Percentiles rank a stretch among this genome's conserved stretches.
Conservation (phyloP, 2,888 invertebrate species). For the Enchytraeus crypticus region DNA sequence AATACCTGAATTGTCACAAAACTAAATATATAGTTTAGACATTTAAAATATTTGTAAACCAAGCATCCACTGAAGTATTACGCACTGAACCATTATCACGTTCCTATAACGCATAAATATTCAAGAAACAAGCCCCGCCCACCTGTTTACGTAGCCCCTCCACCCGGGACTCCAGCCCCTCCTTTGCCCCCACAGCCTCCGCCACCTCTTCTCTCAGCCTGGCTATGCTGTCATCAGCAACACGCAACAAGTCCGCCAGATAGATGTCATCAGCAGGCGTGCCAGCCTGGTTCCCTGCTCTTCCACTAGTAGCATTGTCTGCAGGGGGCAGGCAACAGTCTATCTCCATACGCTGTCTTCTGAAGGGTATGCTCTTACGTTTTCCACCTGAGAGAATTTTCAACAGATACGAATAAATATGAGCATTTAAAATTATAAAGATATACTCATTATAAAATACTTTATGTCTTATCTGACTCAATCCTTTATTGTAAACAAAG, state of each 20-base stretch:
- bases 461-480: no score
- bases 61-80: no score
- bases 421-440: no score
- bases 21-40: no score
- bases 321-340: constrained; percentile 40
- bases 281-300: background rate
- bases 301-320: constrained; percentile 24
- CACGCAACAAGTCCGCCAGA: constrained; percentile 42
- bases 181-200: constrained; percentile 34
- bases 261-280: constrained; percentile 36
- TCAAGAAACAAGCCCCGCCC: no score
- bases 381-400: constrained; percentile 42
- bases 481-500: no score
- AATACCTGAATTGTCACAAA: no score
- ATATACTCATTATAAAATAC: no score
- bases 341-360: constrained; percentile 48
- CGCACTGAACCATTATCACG: no score
- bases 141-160: constrained; percentile 45
- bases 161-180: constrained; percentile 41
- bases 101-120: no score
- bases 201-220: constrained; percentile 35
- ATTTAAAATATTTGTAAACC: no score
- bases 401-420: no score
- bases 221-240: constrained; percentile 45
- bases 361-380: constrained; percentile 47